Base-by-base conservation (phyloP, 2,797 vertebrate genomes). In the Zenarchopterus dispar region DNA sequence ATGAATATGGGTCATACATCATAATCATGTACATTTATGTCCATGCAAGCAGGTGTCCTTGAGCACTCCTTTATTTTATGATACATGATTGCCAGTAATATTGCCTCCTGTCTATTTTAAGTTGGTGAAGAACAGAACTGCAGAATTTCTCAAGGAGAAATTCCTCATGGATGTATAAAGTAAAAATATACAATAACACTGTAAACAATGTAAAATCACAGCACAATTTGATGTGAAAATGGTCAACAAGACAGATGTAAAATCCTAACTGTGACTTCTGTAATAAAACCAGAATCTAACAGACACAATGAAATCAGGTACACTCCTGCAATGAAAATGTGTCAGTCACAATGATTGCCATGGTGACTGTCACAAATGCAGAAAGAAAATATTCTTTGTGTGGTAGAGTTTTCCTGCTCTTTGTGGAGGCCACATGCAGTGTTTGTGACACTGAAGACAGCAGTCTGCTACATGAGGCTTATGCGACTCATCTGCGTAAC, bases 361-460 rank as follows among this genome's bases (percentile, higher is more conserved):
- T 2, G 24, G 13, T 39, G 13, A 39, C 13, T 36, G 1, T 13
- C 33, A 36, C 11, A 1, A 10, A 36, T 21, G 19, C 45, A 17
- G 4, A 18, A 44, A 19, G 6, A 62, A 9, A 2, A 26, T 0
- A 23, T 17, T 22, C 8, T 28, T 28, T 16, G 39, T 41, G 5
- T 23, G 1, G n/a, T 51, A 3, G 18, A 4, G 23, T 55, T 22
- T 62, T 42, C 31, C 21, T 19, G 13, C 18, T 15, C 2, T 3
- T 48, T 44, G 28, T 21, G 13, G 11, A 46, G 33, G 19, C 41
- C 43, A 46, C 56, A 64, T 2, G 6, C 17, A 51, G 17, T 0
- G 13, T 65, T 58, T 54, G 31, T 61, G 60, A 41, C 57, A 72
- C 46, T 82, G 48, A 56, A 39, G 28, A 47, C 33, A 43, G 19